Percentiles rank a stretch among this genome's conserved stretches.
Evolutionary conservation across 2,888 invertebrate species (phyloP).

Genomic region (Apodemia zela): DNA sequence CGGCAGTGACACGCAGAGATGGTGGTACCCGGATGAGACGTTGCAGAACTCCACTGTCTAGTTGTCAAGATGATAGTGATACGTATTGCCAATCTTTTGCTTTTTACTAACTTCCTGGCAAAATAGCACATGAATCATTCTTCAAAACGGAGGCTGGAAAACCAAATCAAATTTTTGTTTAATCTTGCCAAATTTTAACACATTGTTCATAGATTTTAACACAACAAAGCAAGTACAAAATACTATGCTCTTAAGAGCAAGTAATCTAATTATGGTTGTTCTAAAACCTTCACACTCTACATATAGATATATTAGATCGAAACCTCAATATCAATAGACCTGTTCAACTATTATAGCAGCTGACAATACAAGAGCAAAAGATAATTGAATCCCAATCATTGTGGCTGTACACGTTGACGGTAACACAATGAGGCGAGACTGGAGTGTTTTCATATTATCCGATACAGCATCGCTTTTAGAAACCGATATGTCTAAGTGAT

Average conservation of each 20-base stretch:
- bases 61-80: no score
- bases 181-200: no score
- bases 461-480: background rate
- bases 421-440: background rate
- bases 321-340: background rate
- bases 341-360: background rate
- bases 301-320: background rate
- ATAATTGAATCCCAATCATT: slow-evolving; percentile 1
- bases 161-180: no score
- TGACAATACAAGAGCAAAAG: background rate
- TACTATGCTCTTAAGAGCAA: background rate
- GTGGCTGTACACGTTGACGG: background rate
- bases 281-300: background rate
- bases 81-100: no score
- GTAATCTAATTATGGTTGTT: background rate
- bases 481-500: background rate
- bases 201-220: no score
- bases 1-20: no score
- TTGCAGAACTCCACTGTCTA: no score
- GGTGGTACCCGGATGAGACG: no score
- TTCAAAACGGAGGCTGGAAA: no score
- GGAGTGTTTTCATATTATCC: background rate
- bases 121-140: no score
- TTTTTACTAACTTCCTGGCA: no score
- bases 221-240: no score